Conservation (phyloP, 2,888 invertebrate genomes). For the Pollenia griseotomentosa region DNA sequence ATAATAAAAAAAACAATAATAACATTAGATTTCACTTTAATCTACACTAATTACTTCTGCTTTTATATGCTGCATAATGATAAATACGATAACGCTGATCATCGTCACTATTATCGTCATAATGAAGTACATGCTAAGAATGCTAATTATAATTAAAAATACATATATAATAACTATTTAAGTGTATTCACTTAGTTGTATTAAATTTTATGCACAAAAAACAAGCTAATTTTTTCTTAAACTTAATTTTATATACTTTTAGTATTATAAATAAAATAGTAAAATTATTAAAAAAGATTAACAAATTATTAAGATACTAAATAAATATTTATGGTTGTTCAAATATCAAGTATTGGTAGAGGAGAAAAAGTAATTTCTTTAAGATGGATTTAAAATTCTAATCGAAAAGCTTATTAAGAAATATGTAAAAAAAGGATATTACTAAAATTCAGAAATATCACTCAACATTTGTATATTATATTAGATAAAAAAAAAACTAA, state of each 20-base stretch:
- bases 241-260: constrained; percentile 33
- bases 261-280: constrained; percentile 15
- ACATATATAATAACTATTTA: constrained; percentile 49
- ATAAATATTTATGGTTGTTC: constrained; percentile 28
- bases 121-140: not conserved
- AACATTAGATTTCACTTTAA: constrained; percentile 67
- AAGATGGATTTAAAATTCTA: too few relatives aligned
- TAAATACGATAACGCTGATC: constrained; percentile 32
- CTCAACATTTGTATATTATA: too few relatives aligned
- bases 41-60: constrained; percentile 65
- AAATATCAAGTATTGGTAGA: constrained; percentile 49
- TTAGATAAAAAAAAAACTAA: too few relatives aligned
- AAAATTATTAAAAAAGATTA: constrained; percentile 6
- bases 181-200: constrained; percentile 20
- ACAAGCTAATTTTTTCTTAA: constrained; percentile 49
- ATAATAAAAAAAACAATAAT: constrained; percentile 38
- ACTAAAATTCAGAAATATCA: too few relatives aligned
- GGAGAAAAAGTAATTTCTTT: constrained; percentile 41
- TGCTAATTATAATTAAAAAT: constrained; percentile 51
- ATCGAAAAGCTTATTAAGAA: too few relatives aligned
- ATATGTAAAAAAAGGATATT: too few relatives aligned
- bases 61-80: constrained; percentile 50
- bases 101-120: constrained; percentile 26
- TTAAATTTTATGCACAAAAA: constrained; percentile 72
- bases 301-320: constrained; percentile 19